Conservation (phyloP, 2,797 vertebrate species). For the Gorsachius magnificus region DNA sequence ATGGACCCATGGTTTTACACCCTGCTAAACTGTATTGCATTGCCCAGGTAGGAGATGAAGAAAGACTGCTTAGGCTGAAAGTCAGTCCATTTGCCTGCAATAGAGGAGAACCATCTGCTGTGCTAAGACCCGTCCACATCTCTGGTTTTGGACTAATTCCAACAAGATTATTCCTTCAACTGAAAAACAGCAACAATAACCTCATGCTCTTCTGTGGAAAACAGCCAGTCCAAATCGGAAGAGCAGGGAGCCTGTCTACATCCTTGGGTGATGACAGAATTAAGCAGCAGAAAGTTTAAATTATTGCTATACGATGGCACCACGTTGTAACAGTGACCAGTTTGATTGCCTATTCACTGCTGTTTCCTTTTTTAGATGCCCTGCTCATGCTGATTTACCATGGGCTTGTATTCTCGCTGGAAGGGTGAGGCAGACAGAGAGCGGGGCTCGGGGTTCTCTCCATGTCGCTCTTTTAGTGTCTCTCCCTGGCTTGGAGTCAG, state of each 20-base stretch:
- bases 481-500: background rate
- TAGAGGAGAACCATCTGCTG: background rate
- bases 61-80: background rate
- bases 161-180: rapidly evolving
- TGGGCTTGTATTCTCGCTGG: background rate
- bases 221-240: background rate
- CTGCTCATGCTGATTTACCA: background rate
- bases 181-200: background rate
- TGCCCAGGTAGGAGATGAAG: background rate
- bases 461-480: background rate
- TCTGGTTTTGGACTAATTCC: background rate
- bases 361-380: background rate
- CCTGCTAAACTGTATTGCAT: background rate
- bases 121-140: background rate
- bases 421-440: background rate
- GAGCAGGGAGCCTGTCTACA: background rate
- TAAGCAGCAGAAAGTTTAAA: background rate
- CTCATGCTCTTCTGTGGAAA: background rate
- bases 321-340: background rate
- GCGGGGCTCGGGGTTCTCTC: background rate
- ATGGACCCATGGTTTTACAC: background rate
- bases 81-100: background rate
- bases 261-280: background rate
- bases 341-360: background rate
- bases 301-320: background rate